Evolutionary conservation across 2,797 vertebrate species (phyloP), one percentile per base, ranked within the genome.

Genomic region (Hippoglossus hippoglossus): DNA sequence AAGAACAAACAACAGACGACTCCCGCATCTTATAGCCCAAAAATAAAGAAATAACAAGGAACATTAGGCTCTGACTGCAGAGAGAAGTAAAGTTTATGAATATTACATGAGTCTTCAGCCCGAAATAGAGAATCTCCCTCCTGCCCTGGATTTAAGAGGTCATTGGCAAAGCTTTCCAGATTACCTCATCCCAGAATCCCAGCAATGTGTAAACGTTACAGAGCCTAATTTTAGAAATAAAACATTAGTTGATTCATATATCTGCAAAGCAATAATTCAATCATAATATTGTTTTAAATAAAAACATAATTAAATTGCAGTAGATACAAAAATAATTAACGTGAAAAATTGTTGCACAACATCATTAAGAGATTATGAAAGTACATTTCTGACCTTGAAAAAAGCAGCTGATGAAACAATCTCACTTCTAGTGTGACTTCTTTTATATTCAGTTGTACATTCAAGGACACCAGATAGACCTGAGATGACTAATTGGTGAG

Each of bases 111-210:
- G 79, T 76, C 79, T 82, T 79, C 60, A 70, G 63, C 89, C 82
- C 61, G 83, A 93, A 95, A 94, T 93, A 94, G 91, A 92, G 87
- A 81, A 70, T 83, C 74, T 85, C 77, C 77, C 80, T 86, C 82
- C 71, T 79, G 74, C 71, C 69, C 60, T 80, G 88, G 83, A 88
- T 87, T 89, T 71, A 82, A 80, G 87, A 87, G 82, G 89, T 91
- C 87, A 89, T 51, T 69, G 77, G 68, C 58, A 73, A 78, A 81
- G 74, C 65, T 79, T 75, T 67, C 77, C 77, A 70, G 70, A 88
- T 89, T 65, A 90, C 82, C 66, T 86, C 75, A 87, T 87, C 63
- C 19, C 61, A 64, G 55, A 74, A 79, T 81, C 60, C 34, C 39
- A 68, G 68, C 18, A 70, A 67, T 62, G n/a, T 53, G 39, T 75